Evolutionary conservation across 2,113 vertebrate species (phyloP).

Genomic region (Dicerorhinus sumatrensis): DNA sequence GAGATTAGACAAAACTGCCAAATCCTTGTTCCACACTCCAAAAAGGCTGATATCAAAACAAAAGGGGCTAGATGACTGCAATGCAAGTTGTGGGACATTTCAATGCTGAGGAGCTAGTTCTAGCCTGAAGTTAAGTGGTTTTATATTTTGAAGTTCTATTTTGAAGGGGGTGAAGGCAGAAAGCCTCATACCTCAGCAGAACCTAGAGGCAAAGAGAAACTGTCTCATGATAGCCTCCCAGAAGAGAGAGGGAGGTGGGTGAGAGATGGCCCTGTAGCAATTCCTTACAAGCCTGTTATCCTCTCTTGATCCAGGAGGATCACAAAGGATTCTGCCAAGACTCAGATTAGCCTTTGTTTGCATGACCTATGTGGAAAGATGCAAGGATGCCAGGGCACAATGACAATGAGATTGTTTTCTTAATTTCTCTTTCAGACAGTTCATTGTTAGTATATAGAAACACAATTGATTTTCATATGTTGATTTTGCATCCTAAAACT

Average conservation of each 20-base stretch:
- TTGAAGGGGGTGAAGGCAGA: background rate
- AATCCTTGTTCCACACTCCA: background rate
- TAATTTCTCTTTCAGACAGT: no score
- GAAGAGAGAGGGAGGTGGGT: no score
- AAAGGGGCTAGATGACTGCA: background rate
- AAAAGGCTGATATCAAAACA: background rate
- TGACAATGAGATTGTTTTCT: no score
- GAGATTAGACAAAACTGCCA: background rate
- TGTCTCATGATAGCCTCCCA: background rate
- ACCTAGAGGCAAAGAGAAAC: background rate
- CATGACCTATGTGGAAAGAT: background rate
- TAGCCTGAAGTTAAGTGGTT: background rate
- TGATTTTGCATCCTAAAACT: no score
- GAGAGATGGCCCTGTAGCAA: background rate
- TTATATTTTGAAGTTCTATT: background rate
- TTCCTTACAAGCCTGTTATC: background rate
- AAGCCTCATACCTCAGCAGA: background rate
- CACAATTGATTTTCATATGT: no score
- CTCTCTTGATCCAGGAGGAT: background rate
- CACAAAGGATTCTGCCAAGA: background rate
- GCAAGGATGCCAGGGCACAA: background rate
- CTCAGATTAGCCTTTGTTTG: background rate
- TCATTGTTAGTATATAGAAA: no score
- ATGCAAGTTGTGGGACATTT: background rate
- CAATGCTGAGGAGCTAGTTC: background rate